phyloP scores from a whole-genome alignment of 2,888 invertebrate species.

The Hesperia comma region DNA sequence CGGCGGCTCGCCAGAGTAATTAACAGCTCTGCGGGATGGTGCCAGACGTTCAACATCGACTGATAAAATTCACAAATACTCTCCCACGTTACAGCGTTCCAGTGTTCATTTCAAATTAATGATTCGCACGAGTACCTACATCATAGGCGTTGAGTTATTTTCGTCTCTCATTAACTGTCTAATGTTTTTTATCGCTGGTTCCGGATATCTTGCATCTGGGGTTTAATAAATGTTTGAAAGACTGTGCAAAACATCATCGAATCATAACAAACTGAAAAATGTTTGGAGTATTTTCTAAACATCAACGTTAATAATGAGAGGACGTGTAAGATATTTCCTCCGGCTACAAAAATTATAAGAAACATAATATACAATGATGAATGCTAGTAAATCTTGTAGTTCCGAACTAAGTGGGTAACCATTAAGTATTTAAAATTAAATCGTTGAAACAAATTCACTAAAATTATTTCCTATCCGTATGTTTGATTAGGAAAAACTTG shows the following conservation, averaged over 20 bases:
- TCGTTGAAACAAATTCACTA: too few relatives aligned
- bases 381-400: too few relatives aligned
- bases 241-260: constrained; percentile 4
- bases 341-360: too few relatives aligned
- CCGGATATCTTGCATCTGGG: constrained; percentile 18
- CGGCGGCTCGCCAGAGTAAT: not conserved
- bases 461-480: too few relatives aligned
- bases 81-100: constrained; percentile 54
- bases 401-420: too few relatives aligned
- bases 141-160: constrained; percentile 62
- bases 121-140: constrained; percentile 50
- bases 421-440: too few relatives aligned
- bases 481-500: too few relatives aligned
- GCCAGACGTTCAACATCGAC: constrained; percentile 24
- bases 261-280: constrained; percentile 6
- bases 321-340: too few relatives aligned
- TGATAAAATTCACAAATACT: constrained; percentile 51
- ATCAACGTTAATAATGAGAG: not conserved
- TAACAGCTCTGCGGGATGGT: constrained; percentile 15
- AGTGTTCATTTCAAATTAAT: constrained; percentile 64
- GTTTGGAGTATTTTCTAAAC: not conserved
- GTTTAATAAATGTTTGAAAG: constrained; percentile 5
- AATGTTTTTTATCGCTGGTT: constrained; percentile 49
- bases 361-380: too few relatives aligned
- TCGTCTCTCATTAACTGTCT: constrained; percentile 55